These are phyloP conservation scores for Acholoe squamosa DNA, from an alignment of 2,888 invertebrate genomes.

Conservation along the genomic window DNA sequence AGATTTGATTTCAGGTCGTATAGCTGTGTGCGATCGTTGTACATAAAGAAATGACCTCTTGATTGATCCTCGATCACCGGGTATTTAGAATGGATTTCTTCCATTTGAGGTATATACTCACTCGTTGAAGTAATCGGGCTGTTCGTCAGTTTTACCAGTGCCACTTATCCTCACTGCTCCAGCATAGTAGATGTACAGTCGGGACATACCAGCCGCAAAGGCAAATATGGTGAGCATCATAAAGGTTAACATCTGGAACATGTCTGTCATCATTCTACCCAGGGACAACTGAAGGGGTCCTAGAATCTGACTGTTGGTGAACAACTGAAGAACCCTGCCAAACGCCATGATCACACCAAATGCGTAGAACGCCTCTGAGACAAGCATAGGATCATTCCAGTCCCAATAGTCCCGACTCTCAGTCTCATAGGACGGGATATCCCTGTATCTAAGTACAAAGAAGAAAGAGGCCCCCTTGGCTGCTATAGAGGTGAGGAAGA, in stretches of 20 bases:
- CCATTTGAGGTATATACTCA: background rate
- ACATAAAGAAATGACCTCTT: too few relatives aligned
- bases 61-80: too few relatives aligned
- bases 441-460: background rate
- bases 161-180: background rate
- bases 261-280: slow-evolving; percentile 59
- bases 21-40: too few relatives aligned
- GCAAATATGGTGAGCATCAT: slow-evolving; percentile 63
- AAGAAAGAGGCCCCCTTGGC: slow-evolving; percentile 24
- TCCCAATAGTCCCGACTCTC: slow-evolving; percentile 50
- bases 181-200: slow-evolving; percentile 55
- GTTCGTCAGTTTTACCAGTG: background rate
- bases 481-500: slow-evolving; percentile 64
- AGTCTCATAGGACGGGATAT: background rate
- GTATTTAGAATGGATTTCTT: too few relatives aligned
- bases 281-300: slow-evolving; percentile 65
- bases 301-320: slow-evolving; percentile 55
- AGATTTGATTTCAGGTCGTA: too few relatives aligned
- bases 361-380: slow-evolving; percentile 65
- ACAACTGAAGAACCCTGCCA: slow-evolving; percentile 62
- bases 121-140: slow-evolving; percentile 41
- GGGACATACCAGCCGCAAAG: slow-evolving; percentile 59
- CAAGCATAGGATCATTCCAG: slow-evolving; percentile 65
- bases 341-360: slow-evolving; percentile 63
- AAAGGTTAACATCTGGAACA: slow-evolving; percentile 62